These are phyloP conservation scores for Lamprologus ornatipinnis DNA, from an alignment of 2,113 vertebrate genomes.

Conservation along the genomic window DNA sequence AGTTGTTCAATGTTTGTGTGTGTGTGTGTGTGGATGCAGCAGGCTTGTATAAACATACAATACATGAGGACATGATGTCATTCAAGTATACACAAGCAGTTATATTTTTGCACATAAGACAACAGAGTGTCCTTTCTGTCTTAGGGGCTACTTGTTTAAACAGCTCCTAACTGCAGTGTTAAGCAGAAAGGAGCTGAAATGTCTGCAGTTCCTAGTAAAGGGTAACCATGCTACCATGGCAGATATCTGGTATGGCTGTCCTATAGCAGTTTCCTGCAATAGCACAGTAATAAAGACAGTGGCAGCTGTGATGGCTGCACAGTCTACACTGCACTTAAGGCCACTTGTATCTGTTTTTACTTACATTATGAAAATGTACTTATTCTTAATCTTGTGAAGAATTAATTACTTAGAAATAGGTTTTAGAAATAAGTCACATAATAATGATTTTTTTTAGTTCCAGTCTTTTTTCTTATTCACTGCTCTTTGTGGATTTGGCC, in stretches of 20 bases:
- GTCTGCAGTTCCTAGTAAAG: background rate
- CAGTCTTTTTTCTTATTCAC: background rate
- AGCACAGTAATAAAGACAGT: background rate
- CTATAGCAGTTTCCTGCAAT: background rate
- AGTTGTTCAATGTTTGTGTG: background rate
- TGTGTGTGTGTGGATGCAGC: background rate
- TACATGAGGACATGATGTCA: background rate
- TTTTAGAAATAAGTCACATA: background rate
- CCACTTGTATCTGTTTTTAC: background rate
- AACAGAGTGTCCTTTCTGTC: background rate
- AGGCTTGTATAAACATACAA: background rate
- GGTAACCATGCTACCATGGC: background rate
- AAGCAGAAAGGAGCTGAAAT: background rate
- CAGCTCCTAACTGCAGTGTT: background rate
- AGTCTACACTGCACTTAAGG: background rate
- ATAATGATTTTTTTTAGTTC: fast-evolving
- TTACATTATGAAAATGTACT: background rate
- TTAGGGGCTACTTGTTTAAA: background rate
- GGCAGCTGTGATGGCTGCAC: background rate
- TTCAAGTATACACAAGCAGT: background rate
- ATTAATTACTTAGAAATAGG: background rate
- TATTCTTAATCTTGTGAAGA: background rate
- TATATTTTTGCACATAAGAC: background rate
- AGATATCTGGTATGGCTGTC: background rate
- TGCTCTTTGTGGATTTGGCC: background rate